Conservation (phyloP, 2,113 vertebrate genomes). For the Ictalurus furcatus region DNA sequence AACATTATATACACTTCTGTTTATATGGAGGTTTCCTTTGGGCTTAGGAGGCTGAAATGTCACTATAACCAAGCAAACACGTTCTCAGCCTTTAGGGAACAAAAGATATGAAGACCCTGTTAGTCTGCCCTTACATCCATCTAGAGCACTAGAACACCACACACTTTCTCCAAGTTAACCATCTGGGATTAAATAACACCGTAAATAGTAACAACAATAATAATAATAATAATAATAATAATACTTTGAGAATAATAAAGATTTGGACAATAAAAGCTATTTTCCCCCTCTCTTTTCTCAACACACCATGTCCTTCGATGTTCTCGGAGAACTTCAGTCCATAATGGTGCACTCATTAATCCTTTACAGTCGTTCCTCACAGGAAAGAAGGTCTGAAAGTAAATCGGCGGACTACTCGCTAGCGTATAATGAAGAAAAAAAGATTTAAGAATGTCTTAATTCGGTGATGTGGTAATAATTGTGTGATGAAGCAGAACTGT, state of each 20-base stretch:
- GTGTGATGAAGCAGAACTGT: neutral
- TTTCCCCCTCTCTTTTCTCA: neutral
- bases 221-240: neutral
- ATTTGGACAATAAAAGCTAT: too few relatives aligned
- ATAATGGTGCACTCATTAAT: neutral
- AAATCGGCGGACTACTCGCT: too few relatives aligned
- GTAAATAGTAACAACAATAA: neutral
- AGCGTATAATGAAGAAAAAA: slow-evolving; percentile 1
- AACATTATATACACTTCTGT: neutral
- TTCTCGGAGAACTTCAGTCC: neutral
- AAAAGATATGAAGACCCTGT: neutral
- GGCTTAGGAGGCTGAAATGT: neutral
- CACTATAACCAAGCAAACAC: neutral
- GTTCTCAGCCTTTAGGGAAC: neutral
- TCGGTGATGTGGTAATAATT: neutral
- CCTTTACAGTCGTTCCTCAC: neutral
- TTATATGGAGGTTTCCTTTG: neutral
- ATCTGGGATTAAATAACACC: neutral
- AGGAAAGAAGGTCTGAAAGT: slow-evolving; percentile 24
- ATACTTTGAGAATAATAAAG: neutral
- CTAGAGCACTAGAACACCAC: neutral
- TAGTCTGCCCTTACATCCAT: neutral
- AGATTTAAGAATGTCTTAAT: slow-evolving; percentile 19
- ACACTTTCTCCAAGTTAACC: neutral
- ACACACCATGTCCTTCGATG: neutral